A percentile compares a stretch with the other conserved stretches of the same genome.
Evolutionary conservation across 1,140 invertebrate genomes (phyloP).

Genomic region (Laupala kohalensis): DNA sequence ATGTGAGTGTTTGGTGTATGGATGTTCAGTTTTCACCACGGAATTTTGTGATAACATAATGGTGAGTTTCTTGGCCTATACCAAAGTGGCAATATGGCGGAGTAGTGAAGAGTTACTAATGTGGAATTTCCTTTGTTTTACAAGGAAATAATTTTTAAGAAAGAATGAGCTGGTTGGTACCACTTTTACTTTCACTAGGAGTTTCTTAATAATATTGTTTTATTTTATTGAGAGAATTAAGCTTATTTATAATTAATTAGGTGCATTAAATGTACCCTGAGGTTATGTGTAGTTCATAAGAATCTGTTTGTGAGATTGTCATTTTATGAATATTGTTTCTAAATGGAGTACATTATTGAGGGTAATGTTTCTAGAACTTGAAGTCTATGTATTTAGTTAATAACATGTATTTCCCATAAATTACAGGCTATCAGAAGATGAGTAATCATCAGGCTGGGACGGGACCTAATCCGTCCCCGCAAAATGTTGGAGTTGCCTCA

Average conservation of each 20-base stretch:
- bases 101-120: constrained; percentile 14
- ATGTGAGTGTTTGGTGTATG: constrained; percentile 30
- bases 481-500: constrained; percentile 22
- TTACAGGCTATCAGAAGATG: constrained; percentile 22
- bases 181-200: no score
- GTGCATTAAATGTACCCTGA: not conserved
- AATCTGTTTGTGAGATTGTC: not conserved
- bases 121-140: constrained; percentile 34
- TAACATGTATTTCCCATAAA: no score
- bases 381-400: no score
- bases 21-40: constrained; percentile 34
- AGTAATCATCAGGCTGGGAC: constrained; percentile 30
- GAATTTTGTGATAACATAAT: constrained; percentile 46
- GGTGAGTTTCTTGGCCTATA: constrained; percentile 31
- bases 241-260: not conserved
- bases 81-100: constrained; percentile 41
- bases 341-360: no score
- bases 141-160: constrained; percentile 2
- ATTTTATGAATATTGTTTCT: not conserved
- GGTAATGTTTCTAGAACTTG: no score
- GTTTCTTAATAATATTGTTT: no score
- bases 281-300: not conserved
- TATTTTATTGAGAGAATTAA: no score
- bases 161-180: not conserved
- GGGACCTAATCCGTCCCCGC: constrained; percentile 11